Conservation (phyloP, 2,888 invertebrate genomes). For the Suillia variegata region DNA sequence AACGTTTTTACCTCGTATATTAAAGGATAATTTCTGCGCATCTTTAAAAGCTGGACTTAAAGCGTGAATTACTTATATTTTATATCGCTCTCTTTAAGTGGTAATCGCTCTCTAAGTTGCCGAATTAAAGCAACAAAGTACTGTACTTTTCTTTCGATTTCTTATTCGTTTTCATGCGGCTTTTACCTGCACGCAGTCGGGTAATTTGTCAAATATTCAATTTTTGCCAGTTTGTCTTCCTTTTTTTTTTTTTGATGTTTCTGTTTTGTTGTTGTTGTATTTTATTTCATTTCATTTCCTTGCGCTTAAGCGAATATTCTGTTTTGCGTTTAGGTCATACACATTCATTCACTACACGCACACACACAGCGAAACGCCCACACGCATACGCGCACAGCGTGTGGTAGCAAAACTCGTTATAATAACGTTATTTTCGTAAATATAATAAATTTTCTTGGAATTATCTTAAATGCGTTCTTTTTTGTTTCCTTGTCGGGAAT, state of each 20-base stretch:
- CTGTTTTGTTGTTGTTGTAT: constrained; percentile 4
- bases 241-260: no score
- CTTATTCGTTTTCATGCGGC: neutral
- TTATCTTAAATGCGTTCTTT: constrained; percentile 42
- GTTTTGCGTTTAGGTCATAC: no score
- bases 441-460: constrained; percentile 44
- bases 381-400: neutral
- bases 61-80: no score
- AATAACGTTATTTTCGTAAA: constrained; percentile 22
- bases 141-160: no score
- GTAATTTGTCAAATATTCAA: constrained; percentile 49
- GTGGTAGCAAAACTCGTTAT: neutral
- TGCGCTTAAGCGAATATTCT: neutral
- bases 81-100: no score
- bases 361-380: no score
- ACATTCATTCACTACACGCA: neutral
- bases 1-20: no score
- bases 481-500: no score
- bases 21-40: no score
- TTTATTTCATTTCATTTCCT: neutral
- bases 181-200: constrained; percentile 31
- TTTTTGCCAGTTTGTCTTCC: constrained; percentile 36
- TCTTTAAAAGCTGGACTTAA: no score
- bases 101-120: no score
- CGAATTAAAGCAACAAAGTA: no score